phyloP scores from a whole-genome alignment of 2,113 vertebrate genomes.

The Mungos mungo region DNA sequence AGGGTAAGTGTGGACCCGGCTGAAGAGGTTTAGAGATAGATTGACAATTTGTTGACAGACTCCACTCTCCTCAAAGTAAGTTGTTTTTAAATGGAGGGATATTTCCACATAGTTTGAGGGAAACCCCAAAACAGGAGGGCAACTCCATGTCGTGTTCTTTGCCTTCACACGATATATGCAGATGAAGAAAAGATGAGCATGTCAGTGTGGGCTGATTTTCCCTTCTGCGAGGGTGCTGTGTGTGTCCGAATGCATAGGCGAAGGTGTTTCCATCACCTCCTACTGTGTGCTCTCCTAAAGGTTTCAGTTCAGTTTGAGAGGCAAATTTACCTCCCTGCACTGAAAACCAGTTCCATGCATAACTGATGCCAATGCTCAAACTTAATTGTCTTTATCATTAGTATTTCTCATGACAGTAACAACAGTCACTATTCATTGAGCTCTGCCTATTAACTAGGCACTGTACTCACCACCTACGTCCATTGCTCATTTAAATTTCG shows the following conservation, averaged over 20 bases:
- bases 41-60: neutral
- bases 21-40: neutral
- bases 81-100: neutral
- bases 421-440: neutral
- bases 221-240: neutral
- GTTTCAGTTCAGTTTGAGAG: neutral
- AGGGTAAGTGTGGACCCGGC: neutral
- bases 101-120: neutral
- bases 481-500: neutral
- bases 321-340: neutral
- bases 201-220: neutral
- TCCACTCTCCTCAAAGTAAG: neutral
- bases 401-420: neutral
- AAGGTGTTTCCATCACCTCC: neutral
- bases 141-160: neutral
- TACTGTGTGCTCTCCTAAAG: neutral
- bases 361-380: neutral
- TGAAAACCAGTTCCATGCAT: neutral
- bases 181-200: neutral
- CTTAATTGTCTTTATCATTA: neutral
- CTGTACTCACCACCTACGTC: neutral
- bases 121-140: neutral
- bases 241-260: accelerated
- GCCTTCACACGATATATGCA: accelerated
- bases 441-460: neutral